Evolutionary conservation across 2,113 vertebrate genomes (phyloP).

Genomic region (Entelurus aequoreus): DNA sequence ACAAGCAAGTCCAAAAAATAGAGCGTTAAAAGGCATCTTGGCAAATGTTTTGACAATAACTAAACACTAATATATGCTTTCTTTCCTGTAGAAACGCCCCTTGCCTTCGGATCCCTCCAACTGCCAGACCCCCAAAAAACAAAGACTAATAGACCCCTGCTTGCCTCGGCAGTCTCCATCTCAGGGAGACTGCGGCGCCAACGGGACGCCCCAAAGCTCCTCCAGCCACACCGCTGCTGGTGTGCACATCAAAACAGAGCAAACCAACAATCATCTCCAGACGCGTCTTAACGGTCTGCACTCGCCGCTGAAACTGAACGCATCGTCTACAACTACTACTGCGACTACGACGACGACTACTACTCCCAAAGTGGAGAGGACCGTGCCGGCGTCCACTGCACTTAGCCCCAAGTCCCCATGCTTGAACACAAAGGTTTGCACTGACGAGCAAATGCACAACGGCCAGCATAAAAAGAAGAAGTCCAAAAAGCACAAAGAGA

Average conservation of each 20-base stretch:
- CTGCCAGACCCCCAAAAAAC: slow-evolving; percentile 71
- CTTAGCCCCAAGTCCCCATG: slow-evolving; percentile 46
- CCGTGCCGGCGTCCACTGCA: slow-evolving; percentile 27
- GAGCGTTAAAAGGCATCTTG: too few species aligned
- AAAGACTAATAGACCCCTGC: slow-evolving; percentile 62
- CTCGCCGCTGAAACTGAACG: slow-evolving; percentile 56
- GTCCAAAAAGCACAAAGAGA: slow-evolving; percentile 77
- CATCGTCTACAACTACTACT: slow-evolving; percentile 12
- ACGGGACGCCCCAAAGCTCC: slow-evolving; percentile 40
- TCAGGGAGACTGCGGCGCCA: slow-evolving; percentile 45
- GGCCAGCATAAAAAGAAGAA: slow-evolving; percentile 71
- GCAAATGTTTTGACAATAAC: background rate
- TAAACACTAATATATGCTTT: background rate
- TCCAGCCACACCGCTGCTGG: slow-evolving; percentile 42
- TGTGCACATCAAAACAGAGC: slow-evolving; percentile 45
- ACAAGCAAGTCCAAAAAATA: too few species aligned
- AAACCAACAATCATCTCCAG: slow-evolving; percentile 43
- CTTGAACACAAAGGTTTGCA: slow-evolving; percentile 46
- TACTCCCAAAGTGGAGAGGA: slow-evolving; percentile 46
- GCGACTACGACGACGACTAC: background rate
- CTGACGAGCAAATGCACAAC: slow-evolving; percentile 52
- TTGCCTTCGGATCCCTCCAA: slow-evolving; percentile 59
- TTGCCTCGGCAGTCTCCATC: slow-evolving; percentile 57
- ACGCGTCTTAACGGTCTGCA: slow-evolving; percentile 58
- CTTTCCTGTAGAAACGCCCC: slow-evolving; percentile 68